Evolutionary conservation across 2,797 vertebrate species (phyloP), one percentile per base, ranked within the genome.

Genomic region (Muraenolepis orangiensis): DNA sequence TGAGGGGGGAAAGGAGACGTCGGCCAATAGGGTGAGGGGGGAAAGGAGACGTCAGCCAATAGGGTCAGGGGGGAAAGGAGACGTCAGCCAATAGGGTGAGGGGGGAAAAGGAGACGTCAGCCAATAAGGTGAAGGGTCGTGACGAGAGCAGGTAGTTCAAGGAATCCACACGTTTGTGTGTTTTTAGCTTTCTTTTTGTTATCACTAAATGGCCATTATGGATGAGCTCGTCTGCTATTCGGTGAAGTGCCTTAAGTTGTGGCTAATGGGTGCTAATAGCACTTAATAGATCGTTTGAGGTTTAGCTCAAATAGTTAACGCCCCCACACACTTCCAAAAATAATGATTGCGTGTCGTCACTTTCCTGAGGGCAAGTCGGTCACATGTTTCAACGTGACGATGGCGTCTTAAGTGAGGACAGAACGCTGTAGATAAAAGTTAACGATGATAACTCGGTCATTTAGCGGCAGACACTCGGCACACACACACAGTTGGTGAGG

Each of bases 21-120:
- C 96, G 0, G 97, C 97, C 84, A 98, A 98, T 90, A 95, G 97
- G 94, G 97, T 96, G 80, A 18, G 42, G 18, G 42, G 67, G 7
- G 1, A 46, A 7, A n/a, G 13, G 11, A n/a, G n/a, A 13, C 7
- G 3, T 26, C 1, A n/a, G 23, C 20, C 61, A 64, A 23, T 28
- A 28, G 11, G 61, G 12, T 4, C 20, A 64, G 23, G 26, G 61
- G 61, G 8, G 0, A 23, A 26, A n/a, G 42, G n/a, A 18, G 26
- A 30, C 11, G 12, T 16, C 13, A 11, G 64, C 29, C 29, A 14
- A 30, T 66, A 18, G 16, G 51, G 51, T 11, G n/a, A 23, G 51
- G n/a, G n/a, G n/a, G 51, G n/a, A 0, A 57, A 57, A 8, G 20
- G 46, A 20, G 32, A n/a, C 46, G 20, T n/a, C 4, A 20, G 6